Conservation (phyloP, 2,888 invertebrate species). For the Cylindroiulus punctatus region DNA sequence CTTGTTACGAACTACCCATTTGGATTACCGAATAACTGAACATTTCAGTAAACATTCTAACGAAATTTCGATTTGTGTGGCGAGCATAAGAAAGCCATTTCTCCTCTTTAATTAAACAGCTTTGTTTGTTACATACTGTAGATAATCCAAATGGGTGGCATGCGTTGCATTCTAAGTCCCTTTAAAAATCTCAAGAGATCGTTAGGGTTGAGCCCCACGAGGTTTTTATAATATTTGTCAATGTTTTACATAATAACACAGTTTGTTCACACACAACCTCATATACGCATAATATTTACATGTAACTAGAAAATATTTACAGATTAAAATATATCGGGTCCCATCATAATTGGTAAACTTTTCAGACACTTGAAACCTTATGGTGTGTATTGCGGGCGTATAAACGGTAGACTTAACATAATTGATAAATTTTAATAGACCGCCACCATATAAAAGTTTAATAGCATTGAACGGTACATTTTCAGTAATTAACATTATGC, state of each 20-base stretch:
- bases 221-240: background rate
- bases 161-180: background rate
- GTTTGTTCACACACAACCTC: conserved; percentile 9
- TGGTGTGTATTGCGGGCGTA: background rate
- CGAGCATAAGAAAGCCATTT: background rate
- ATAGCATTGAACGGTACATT: background rate
- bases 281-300: conserved; percentile 39
- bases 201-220: background rate
- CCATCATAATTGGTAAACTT: background rate
- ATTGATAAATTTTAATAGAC: background rate
- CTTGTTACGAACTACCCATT: background rate
- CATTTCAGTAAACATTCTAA: too few species aligned
- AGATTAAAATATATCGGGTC: conserved; percentile 4
- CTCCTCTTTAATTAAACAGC: background rate
- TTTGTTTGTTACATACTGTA: background rate
- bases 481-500: too few species aligned
- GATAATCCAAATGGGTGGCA: background rate
- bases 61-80: too few species aligned
- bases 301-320: conserved; percentile 17
- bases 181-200: background rate
- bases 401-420: background rate
- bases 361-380: background rate
- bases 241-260: background rate
- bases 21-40: background rate
- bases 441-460: background rate